Conservation (phyloP, 2,113 vertebrate genomes). For the Malurus cyaneus region DNA sequence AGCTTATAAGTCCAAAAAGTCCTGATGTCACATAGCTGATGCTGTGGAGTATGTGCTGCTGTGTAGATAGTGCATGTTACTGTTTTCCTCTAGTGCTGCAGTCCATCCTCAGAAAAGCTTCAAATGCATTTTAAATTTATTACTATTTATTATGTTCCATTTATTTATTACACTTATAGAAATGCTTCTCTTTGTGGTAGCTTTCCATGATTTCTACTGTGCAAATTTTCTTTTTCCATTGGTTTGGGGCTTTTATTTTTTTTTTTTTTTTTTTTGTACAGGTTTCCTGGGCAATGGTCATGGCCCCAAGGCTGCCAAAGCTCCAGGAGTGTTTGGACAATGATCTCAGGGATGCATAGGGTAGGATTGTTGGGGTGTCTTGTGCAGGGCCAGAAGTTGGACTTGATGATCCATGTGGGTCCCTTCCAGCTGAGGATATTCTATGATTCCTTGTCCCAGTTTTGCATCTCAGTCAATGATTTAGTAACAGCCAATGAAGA, state of each 20-base stretch:
- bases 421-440: not conserved
- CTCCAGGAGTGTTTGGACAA: not conserved
- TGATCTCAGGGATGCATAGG: not conserved
- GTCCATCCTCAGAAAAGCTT: not conserved
- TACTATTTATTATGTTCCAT: not conserved
- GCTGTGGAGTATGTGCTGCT: not conserved
- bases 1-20: not conserved
- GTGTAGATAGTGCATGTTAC: not conserved
- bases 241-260: not conserved
- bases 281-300: not conserved
- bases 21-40: accelerated
- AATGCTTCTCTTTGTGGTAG: not conserved
- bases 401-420: not conserved
- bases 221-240: not conserved
- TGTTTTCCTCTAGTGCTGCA: not conserved
- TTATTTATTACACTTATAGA: not conserved
- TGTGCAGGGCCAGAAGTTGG: not conserved
- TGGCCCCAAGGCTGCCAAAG: not conserved
- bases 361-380: not conserved
- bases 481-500: not conserved
- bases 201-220: not conserved
- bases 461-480: not conserved
- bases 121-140: not conserved
- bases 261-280: not conserved
- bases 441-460: not conserved